A percentile compares a stretch with the other conserved stretches of the same genome.
phyloP scores from a whole-genome alignment of 1,140 invertebrate species.

The Papilio helenus region DNA sequence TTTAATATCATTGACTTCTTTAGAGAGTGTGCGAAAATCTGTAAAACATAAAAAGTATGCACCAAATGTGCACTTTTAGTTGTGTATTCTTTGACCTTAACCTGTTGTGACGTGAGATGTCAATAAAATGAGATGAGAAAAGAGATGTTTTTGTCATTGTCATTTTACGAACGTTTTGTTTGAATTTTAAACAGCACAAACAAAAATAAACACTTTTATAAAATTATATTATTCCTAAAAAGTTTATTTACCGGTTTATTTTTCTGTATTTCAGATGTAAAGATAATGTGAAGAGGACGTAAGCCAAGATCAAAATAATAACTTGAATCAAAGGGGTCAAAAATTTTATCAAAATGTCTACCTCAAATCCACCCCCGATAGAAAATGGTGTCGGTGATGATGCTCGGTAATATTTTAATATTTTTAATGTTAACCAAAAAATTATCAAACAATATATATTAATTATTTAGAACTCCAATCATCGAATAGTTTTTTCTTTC shows the following conservation, averaged over 20 bases:
- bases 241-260: constrained; percentile 3
- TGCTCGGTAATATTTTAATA: constrained; percentile 53
- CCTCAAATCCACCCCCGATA: constrained; percentile 42
- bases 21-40: background rate
- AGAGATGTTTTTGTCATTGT: constrained; percentile 35
- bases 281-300: constrained; percentile 47
- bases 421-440: background rate
- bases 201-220: constrained; percentile 4
- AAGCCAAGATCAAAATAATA: constrained; percentile 5
- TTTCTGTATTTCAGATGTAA: constrained; percentile 49
- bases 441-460: background rate
- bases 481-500: background rate
- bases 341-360: constrained; percentile 57
- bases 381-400: constrained; percentile 70
- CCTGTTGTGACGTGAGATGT: background rate
- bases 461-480: background rate
- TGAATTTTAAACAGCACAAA: constrained; percentile 19
- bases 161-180: constrained; percentile 40
- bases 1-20: background rate
- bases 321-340: constrained; percentile 34
- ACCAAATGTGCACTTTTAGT: background rate
- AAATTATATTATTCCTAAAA: background rate
- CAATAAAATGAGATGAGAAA: background rate
- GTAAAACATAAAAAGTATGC: background rate
- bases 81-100: background rate